Percentiles rank a stretch among this genome's conserved stretches.
phyloP scores from a whole-genome alignment of 1,140 invertebrate genomes.

The Anastatus disparis region DNA sequence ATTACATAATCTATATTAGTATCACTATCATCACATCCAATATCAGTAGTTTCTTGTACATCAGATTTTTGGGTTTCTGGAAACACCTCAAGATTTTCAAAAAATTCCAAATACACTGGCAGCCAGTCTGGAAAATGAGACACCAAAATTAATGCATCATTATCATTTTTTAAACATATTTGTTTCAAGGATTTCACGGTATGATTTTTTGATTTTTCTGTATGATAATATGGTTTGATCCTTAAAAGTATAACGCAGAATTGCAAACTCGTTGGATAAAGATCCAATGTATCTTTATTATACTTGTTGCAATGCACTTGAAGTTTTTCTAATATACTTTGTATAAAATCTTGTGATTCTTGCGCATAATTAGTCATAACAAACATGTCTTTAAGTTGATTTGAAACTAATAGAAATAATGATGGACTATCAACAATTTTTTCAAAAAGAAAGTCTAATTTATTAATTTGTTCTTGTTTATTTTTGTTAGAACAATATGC shows the following conservation, averaged over 20 bases:
- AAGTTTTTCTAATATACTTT: constrained; percentile 48
- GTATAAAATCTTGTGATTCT: constrained; percentile 50
- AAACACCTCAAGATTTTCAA: not conserved
- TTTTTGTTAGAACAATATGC: constrained; percentile 32
- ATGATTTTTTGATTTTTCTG: constrained; percentile 47
- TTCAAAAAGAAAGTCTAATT: constrained; percentile 45
- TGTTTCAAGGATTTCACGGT: constrained; percentile 43
- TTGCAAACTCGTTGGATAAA: constrained; percentile 57
- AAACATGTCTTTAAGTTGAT: constrained; percentile 53
- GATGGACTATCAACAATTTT: constrained; percentile 41
- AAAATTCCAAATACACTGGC: constrained; percentile 26
- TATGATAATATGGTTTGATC: constrained; percentile 52
- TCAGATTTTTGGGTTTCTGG: not conserved
- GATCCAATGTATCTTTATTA: constrained; percentile 49
- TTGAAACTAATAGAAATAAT: constrained; percentile 51
- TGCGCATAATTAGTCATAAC: constrained; percentile 47
- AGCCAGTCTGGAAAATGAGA: constrained; percentile 60
- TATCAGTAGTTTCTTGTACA: not conserved
- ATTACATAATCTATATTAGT: too few relatives aligned
- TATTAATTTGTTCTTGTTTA: constrained; percentile 12
- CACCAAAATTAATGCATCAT: constrained; percentile 51
- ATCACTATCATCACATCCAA: too few relatives aligned
- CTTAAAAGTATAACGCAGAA: constrained; percentile 52
- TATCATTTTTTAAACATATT: constrained; percentile 46
- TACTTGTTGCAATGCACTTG: constrained; percentile 37